Base-by-base conservation (phyloP, 2,797 vertebrate genomes). In the Sandelia bainsii region DNA sequence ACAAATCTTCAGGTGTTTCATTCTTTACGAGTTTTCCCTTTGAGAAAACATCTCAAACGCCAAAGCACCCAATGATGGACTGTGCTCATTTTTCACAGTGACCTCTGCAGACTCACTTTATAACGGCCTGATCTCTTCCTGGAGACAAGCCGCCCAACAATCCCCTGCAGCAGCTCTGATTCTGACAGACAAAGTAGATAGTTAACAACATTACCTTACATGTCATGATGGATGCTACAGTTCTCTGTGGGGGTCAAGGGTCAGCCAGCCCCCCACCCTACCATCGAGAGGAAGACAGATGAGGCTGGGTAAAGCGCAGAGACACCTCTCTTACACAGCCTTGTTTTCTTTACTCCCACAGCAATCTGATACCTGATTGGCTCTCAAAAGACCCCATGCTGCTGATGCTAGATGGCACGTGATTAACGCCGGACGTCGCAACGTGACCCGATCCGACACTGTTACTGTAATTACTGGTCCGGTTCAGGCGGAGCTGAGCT, bases 201-300 rank as follows among this genome's bases (percentile, higher is more conserved):
- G 92, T 93, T 92, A 94, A 93, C 90, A 77, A 84, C 75, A 92
- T 93, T 91, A 94, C 87, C 93, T 72, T 93, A 92, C 86, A 71
- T 52, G 86, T 80, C 34, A 80, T 95, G 94, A 95, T 95, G 93
- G 94, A 96, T 96, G 93, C 91, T 85, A 82, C 72, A 76, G 91
- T 90, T 87, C 92, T 81, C 84, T 76, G 88, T 34, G 0, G 83
- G 56, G 87, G 93, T 94, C 92, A 95, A 17, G 52, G 92, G 92
- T 95, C 91, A 89, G 81, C 52, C 80, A 53, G 69, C 82, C 77
- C 82, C 91, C 85, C 89, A 87, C 44, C 3, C 12, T 20, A n/a
- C 19, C 42, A 44, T 63, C 1, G 5, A 54, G 57, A 91, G 87
- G 91, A 93, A 93, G 95, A 96, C 87, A 74, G 91, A 95, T 93